phyloP scores from a whole-genome alignment of 1,140 invertebrate genomes.

The Rhopalosiphum padi region DNA sequence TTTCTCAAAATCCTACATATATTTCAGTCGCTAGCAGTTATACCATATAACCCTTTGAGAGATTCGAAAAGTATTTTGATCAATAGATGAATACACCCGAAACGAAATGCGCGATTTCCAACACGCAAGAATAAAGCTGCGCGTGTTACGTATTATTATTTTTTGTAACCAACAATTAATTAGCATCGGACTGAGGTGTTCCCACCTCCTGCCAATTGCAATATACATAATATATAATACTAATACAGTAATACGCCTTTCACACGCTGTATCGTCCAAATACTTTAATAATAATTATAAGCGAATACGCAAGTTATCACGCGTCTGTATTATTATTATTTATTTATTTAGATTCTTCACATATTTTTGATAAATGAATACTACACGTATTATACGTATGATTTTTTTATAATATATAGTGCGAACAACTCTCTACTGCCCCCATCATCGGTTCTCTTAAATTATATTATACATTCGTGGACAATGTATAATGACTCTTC shows the following conservation, averaged over 20 bases:
- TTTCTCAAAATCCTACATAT: not conserved
- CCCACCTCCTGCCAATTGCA: not conserved
- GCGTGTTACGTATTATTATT: slow-evolving; percentile 22
- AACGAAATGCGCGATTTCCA: not conserved
- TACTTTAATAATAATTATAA: not conserved
- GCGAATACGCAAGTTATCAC: not conserved
- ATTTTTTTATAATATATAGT: not conserved
- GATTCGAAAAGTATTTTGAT: not conserved
- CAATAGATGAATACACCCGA: not conserved
- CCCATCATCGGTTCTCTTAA: not conserved
- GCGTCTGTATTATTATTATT: slow-evolving; percentile 14
- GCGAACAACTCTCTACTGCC: not conserved
- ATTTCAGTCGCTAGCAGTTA: not conserved
- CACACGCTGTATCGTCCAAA: not conserved
- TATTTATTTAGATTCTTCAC: slow-evolving; percentile 37
- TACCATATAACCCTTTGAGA: not conserved
- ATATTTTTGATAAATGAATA: slow-evolving; percentile 28
- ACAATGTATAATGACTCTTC: slow-evolving; percentile 9
- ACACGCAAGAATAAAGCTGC: not conserved
- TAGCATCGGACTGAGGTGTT: not conserved
- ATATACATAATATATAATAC: not conserved
- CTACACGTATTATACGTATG: not conserved
- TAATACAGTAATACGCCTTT: not conserved
- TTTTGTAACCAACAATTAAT: slow-evolving; percentile 33
- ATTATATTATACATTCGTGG: not conserved